Percentiles rank a stretch among this genome's conserved stretches.
Evolutionary conservation across 1,140 invertebrate species (phyloP).

Genomic region (Hyposmocoma kahamanoa): DNA sequence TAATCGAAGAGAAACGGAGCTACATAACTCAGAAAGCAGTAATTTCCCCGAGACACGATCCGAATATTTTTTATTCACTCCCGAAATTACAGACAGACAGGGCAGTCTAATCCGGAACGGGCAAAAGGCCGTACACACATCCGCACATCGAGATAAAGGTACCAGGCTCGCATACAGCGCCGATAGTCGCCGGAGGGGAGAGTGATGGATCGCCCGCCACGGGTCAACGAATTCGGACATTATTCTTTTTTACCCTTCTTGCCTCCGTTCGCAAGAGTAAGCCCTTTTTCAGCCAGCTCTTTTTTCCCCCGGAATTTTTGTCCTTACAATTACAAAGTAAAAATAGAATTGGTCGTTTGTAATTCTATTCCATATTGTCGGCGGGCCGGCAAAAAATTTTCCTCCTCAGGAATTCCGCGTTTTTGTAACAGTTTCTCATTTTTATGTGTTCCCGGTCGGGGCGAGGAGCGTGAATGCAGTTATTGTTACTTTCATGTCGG

Average conservation of each 20-base stretch:
- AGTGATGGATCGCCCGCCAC: constrained; percentile 81
- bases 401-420: constrained; percentile 10
- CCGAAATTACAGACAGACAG: constrained; percentile 28
- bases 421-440: constrained; percentile 4
- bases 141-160: constrained; percentile 54
- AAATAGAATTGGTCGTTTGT: constrained; percentile 58
- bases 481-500: too few relatives aligned
- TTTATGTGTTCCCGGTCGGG: neutral
- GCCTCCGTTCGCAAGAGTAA: constrained; percentile 61
- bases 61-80: constrained; percentile 1
- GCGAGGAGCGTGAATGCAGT: too few relatives aligned
- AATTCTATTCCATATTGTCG: constrained; percentile 47
- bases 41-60: too few relatives aligned
- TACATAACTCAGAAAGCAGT: too few relatives aligned
- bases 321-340: constrained; percentile 67
- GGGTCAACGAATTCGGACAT: constrained; percentile 84
- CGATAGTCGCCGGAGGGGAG: constrained; percentile 61
- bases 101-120: constrained; percentile 51
- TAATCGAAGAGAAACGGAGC: too few relatives aligned
- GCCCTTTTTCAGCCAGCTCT: constrained; percentile 68
- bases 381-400: constrained; percentile 26
- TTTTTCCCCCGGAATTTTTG: constrained; percentile 63
- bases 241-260: constrained; percentile 79
- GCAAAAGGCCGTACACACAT: constrained; percentile 33
- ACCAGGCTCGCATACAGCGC: constrained; percentile 41